Conservation (phyloP, 2,797 vertebrate species). For the Paedocypris micromegethes region DNA sequence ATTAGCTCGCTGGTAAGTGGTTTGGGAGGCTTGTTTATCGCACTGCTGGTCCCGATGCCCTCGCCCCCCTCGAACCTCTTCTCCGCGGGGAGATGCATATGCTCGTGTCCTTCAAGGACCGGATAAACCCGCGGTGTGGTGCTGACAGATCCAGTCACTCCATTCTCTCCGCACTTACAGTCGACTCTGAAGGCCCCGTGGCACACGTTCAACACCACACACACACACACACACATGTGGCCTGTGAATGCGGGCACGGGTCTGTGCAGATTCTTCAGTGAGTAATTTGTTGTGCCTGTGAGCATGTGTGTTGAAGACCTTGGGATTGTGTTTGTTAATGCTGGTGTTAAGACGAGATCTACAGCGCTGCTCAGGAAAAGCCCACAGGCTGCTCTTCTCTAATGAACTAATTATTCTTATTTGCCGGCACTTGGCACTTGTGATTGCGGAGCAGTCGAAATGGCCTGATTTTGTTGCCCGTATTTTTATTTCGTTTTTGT, state of each 20-base stretch:
- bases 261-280: slow-evolving; percentile 18
- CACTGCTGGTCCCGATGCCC: slow-evolving; percentile 16
- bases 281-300: slow-evolving; percentile 18
- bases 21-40: slow-evolving; percentile 30
- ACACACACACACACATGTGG: slow-evolving; percentile 20
- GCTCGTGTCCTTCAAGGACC: slow-evolving; percentile 25
- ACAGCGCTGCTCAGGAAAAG: slow-evolving; percentile 47
- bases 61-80: neutral
- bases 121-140: slow-evolving; percentile 28
- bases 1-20: slow-evolving; percentile 12
- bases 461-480: slow-evolving; percentile 14
- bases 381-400: slow-evolving; percentile 60
- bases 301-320: slow-evolving; percentile 30
- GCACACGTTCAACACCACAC: slow-evolving; percentile 31
- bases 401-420: slow-evolving; percentile 71
- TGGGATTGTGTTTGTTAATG: slow-evolving; percentile 46
- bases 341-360: slow-evolving; percentile 43
- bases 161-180: slow-evolving; percentile 34
- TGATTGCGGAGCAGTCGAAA: slow-evolving; percentile 16
- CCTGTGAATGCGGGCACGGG: slow-evolving; percentile 9
- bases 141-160: slow-evolving; percentile 17
- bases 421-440: slow-evolving; percentile 30
- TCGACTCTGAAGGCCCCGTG: slow-evolving; percentile 41
- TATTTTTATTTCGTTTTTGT: neutral
- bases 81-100: slow-evolving; percentile 19